Base-by-base conservation (phyloP, 2,113 vertebrate genomes). In the Parotia lawesii region DNA sequence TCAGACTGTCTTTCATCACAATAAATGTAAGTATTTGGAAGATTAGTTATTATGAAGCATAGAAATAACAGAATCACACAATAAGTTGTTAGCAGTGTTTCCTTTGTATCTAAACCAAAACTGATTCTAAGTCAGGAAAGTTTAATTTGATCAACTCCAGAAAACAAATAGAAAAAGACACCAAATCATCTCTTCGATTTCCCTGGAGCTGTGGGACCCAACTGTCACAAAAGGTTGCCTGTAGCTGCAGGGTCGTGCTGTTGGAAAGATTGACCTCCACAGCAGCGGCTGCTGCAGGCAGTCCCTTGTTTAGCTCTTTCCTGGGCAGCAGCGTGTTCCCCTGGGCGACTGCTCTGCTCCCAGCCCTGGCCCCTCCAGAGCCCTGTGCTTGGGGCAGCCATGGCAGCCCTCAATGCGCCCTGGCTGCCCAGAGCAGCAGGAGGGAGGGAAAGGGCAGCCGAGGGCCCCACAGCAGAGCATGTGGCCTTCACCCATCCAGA, bases 141-240 rank as follows among this genome's bases (percentile, higher is more conserved):
- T 93, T 89, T 70, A 86, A 72, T 93, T 94, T 82, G 31, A 85
- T 85, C 60, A 67, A 29, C 40, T 86, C 74, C 67, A 81, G 69
- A n/a, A 87, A 87, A 81, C 85, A 95, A 93, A 95, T 38, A 62
- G 50, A 50, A 83, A 83, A 95, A 87, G 93, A 92, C 92, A 96
- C 38, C 19, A 72, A 91, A 78, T 87, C 40, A 50, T 87, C 42
- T 56, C 58, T 91, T 75, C 45, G 8, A 2, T 66, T 87, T 85
- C 72, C 92, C 93, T 37, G 64, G 28, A 94, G 91, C 95, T 85
- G n/a, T 82, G 69, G 51, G 73, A 85, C 75, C 37, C 21, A 76
- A 10, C 76, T 95, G 93, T 90, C 92, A 93, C 67, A 65, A 90
- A 95, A 95, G 45, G 85, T 93, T 94, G 70, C 42, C 77, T 62